These are phyloP conservation scores for Platalea minor DNA, from an alignment of 2,797 vertebrate species.

Conservation along the genomic window DNA sequence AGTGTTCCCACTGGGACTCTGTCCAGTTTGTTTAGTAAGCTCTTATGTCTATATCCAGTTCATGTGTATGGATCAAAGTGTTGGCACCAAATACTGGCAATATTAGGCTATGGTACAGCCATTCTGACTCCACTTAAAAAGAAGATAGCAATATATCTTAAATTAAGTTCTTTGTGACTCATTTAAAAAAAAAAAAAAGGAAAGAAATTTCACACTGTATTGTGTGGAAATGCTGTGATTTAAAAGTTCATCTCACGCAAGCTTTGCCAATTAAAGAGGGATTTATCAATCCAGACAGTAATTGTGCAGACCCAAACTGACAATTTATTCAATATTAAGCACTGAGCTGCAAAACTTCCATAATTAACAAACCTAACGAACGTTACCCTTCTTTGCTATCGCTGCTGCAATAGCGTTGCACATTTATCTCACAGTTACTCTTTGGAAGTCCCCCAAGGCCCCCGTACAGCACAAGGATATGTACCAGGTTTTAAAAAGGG, in stretches of 20 bases:
- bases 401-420: not conserved
- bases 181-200: not conserved
- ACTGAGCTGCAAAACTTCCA: slow-evolving; percentile 47
- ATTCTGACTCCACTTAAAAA: slow-evolving; percentile 53
- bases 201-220: slow-evolving; percentile 67
- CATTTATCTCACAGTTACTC: fast-evolving
- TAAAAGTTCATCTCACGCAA: slow-evolving; percentile 59
- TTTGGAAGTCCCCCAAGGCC: not conserved
- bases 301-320: slow-evolving; percentile 35
- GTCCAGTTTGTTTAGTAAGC: slow-evolving; percentile 77
- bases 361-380: slow-evolving; percentile 49
- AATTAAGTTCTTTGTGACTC: slow-evolving; percentile 35
- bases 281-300: slow-evolving; percentile 57
- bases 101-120: slow-evolving; percentile 21
- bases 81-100: slow-evolving; percentile 52
- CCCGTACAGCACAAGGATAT: not conserved
- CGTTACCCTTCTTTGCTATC: not conserved
- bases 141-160: slow-evolving; percentile 46
- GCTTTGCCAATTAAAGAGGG: slow-evolving; percentile 56
- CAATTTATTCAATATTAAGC: slow-evolving; percentile 59
- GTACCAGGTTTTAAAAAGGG: not conserved
- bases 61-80: slow-evolving; percentile 69
- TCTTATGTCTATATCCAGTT: slow-evolving; percentile 74
- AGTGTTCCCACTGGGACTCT: slow-evolving; percentile 73
- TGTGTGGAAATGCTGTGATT: slow-evolving; percentile 55